A percentile compares a stretch with the other conserved stretches of the same genome.
Conservation (phyloP, 2,113 vertebrate genomes). For the Hystrix brachyura region DNA sequence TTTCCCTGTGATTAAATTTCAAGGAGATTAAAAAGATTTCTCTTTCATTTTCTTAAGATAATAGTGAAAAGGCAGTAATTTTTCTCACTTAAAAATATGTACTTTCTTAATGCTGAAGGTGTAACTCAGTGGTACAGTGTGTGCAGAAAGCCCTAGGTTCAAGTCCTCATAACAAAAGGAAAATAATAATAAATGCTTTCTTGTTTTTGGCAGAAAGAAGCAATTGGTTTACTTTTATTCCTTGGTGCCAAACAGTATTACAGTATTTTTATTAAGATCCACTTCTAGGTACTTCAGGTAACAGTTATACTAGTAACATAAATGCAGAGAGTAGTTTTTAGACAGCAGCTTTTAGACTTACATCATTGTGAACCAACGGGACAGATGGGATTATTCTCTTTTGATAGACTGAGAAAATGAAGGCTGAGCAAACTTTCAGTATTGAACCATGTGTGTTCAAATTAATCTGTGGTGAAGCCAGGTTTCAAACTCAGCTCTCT, state of each 20-base stretch:
- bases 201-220: not conserved
- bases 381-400: not conserved
- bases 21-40: not conserved
- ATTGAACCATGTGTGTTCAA: not conserved
- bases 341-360: not conserved
- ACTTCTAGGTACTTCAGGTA: not conserved
- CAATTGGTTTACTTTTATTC: conserved; percentile 10
- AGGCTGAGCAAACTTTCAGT: not conserved
- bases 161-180: not conserved
- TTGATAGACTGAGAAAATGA: conserved; percentile 27
- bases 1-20: conserved; percentile 18
- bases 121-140: not conserved
- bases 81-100: conserved; percentile 49
- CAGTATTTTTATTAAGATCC: not conserved
- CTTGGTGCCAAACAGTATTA: not conserved
- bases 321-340: conserved; percentile 33
- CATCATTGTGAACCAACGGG: not conserved
- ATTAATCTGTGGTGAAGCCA: not conserved
- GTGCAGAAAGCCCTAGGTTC: not conserved
- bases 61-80: not conserved
- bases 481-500: not conserved
- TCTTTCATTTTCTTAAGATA: conserved; percentile 47
- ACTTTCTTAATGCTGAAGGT: not conserved
- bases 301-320: not conserved
- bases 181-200: not conserved